phyloP scores from a whole-genome alignment of 2,888 invertebrate genomes.

The Xestia xanthographa region DNA sequence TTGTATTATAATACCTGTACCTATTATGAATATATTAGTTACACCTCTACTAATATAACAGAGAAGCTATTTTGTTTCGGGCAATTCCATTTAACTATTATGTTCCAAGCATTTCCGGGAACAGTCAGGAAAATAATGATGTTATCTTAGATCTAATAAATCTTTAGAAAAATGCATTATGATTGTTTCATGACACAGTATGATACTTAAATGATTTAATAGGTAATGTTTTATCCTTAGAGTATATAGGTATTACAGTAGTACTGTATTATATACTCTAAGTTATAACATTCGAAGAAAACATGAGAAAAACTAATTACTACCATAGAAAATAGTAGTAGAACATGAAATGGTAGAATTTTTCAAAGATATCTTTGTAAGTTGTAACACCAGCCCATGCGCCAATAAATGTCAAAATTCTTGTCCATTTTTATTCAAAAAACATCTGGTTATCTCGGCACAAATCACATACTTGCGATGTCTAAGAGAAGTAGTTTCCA shows the following conservation, averaged over 20 bases:
- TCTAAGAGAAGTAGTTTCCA: slow-evolving; percentile 84
- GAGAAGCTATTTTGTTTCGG: background rate
- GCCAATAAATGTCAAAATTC: slow-evolving; percentile 87
- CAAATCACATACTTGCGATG: slow-evolving; percentile 78
- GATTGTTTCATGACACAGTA: too few species aligned
- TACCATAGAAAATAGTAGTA: background rate
- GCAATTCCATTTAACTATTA: background rate
- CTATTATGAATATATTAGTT: too few species aligned
- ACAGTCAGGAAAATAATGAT: background rate
- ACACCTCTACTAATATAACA: too few species aligned
- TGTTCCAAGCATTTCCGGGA: too few species aligned
- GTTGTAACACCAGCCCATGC: slow-evolving; percentile 72
- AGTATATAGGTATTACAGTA: too few species aligned
- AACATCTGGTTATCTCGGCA: slow-evolving; percentile 79
- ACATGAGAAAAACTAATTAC: too few species aligned
- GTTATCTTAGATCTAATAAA: too few species aligned
- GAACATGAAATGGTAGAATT: slow-evolving; percentile 29
- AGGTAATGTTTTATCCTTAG: too few species aligned
- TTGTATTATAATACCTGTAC: too few species aligned
- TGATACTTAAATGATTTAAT: too few species aligned
- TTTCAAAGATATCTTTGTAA: background rate
- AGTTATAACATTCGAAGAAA: too few species aligned
- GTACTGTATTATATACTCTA: too few species aligned
- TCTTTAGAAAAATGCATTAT: background rate
- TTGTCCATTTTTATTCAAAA: slow-evolving; percentile 86